Evolutionary conservation across 1,140 invertebrate genomes (phyloP).

Genomic region (Teleopsis dalmanni): DNA sequence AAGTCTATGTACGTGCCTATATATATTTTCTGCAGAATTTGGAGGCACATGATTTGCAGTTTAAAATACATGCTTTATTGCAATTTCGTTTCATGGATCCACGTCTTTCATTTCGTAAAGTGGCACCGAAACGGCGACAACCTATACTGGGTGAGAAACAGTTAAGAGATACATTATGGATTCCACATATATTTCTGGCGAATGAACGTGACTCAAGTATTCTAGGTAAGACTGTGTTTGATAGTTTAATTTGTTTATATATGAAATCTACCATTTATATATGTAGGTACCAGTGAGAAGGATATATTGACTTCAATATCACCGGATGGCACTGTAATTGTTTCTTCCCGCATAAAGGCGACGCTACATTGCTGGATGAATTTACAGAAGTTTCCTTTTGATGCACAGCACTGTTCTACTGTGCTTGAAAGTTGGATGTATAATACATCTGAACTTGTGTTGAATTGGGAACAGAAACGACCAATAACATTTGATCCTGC

Average conservation of each 20-base stretch:
- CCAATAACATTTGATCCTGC: constrained; percentile 68
- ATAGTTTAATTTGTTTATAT: neutral
- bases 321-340: constrained; percentile 65
- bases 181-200: constrained; percentile 69
- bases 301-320: constrained; percentile 70
- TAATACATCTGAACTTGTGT: constrained; percentile 62
- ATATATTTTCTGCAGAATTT: constrained; percentile 70
- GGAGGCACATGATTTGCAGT: constrained; percentile 72
- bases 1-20: constrained; percentile 59
- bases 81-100: constrained; percentile 67
- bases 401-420: constrained; percentile 69
- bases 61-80: constrained; percentile 70
- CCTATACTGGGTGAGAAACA: constrained; percentile 64
- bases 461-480: constrained; percentile 66
- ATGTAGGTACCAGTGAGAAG: constrained; percentile 59
- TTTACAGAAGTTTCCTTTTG: constrained; percentile 77
- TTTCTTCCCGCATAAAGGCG: constrained; percentile 67
- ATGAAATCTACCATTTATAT: neutral
- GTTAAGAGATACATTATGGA: constrained; percentile 66
- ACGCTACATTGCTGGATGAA: constrained; percentile 74
- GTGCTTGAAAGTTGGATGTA: constrained; percentile 78
- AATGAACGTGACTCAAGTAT: constrained; percentile 68
- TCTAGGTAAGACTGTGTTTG: constrained; percentile 19
- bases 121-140: constrained; percentile 54
- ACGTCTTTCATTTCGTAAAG: constrained; percentile 56